Percentiles rank a stretch among this genome's conserved stretches.
These are phyloP conservation scores for Platichthys flesus DNA, from an alignment of 2,113 vertebrate genomes.

Conservation along the genomic window DNA sequence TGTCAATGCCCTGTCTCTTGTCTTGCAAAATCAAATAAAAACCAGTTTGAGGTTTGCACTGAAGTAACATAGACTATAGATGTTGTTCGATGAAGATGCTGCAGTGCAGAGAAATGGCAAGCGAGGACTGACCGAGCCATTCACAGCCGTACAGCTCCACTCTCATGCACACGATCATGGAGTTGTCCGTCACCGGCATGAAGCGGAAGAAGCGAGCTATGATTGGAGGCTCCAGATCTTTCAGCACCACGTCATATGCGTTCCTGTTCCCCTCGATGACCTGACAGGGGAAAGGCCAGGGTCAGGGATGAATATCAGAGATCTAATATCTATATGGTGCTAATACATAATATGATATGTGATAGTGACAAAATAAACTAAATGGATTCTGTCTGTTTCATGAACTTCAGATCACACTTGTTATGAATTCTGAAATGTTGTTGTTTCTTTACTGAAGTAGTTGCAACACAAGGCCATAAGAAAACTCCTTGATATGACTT, in stretches of 20 bases:
- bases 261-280: constrained; percentile 95
- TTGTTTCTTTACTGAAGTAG: too few species aligned
- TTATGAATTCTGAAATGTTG: too few species aligned
- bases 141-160: constrained; percentile 97
- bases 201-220: constrained; percentile 94
- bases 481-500: too few species aligned
- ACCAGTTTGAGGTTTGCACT: background rate
- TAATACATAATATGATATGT: background rate
- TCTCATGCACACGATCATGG: constrained; percentile 94
- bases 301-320: background rate
- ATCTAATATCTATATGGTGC: background rate
- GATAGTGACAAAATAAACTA: too few species aligned
- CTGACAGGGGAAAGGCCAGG: constrained; percentile 72
- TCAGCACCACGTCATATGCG: constrained; percentile 93
- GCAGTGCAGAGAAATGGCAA: background rate
- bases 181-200: constrained; percentile 92
- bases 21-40: too few species aligned
- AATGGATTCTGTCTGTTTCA: too few species aligned
- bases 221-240: constrained; percentile 95
- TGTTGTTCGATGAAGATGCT: background rate
- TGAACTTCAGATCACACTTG: too few species aligned
- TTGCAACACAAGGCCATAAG: too few species aligned
- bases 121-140: constrained; percentile 89
- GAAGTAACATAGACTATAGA: background rate
- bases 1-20: too few species aligned